These are phyloP conservation scores for Cylindroiulus punctatus DNA, from an alignment of 2,888 invertebrate genomes.

Conservation along the genomic window DNA sequence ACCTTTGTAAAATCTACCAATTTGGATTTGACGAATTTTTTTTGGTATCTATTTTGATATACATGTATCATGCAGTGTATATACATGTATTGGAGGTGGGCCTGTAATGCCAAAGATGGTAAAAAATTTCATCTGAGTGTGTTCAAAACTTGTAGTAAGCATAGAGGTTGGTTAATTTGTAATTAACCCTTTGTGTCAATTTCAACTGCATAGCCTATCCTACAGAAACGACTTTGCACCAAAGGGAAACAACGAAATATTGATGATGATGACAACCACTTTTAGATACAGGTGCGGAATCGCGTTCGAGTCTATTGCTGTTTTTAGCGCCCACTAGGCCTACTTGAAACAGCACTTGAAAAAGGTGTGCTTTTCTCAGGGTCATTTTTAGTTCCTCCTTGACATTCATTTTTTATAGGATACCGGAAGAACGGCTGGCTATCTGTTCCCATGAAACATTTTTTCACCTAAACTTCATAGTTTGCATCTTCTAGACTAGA, in stretches of 20 bases:
- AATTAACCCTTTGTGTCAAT: not conserved
- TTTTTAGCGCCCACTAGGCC: not conserved
- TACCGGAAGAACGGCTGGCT: not conserved
- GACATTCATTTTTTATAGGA: not conserved
- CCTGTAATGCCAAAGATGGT: too few species aligned
- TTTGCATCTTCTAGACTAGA: not conserved
- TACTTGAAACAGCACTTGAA: not conserved
- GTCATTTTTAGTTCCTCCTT: slow-evolving; percentile 21
- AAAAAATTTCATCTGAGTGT: too few species aligned
- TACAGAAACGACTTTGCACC: not conserved
- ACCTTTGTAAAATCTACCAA: too few species aligned
- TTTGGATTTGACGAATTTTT: too few species aligned
- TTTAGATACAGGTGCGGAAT: not conserved
- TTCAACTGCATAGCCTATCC: not conserved
- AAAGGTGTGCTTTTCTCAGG: slow-evolving; percentile 33
- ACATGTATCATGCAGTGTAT: too few species aligned
- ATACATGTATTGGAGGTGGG: too few species aligned
- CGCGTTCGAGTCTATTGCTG: not conserved
- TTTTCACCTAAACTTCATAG: not conserved
- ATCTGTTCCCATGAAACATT: not conserved
- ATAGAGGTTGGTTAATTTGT: not conserved
- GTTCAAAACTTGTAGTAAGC: too few species aligned
- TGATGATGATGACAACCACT: not conserved
- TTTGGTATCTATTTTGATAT: too few species aligned
- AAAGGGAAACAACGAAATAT: not conserved